Conservation (phyloP, 2,888 invertebrate species). For the Epistrophella euchroma region DNA sequence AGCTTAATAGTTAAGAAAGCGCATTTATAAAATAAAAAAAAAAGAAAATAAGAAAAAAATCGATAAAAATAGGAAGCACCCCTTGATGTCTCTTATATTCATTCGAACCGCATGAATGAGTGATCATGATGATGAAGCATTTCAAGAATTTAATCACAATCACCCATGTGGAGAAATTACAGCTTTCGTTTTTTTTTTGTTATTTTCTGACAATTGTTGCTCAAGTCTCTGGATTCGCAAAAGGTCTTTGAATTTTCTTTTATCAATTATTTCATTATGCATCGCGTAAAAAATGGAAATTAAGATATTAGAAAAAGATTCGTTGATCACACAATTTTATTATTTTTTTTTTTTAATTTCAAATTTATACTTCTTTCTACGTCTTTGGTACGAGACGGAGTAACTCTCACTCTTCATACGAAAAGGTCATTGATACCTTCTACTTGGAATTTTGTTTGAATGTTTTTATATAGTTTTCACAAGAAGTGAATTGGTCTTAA, state of each 20-base stretch:
- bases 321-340: constrained; percentile 55
- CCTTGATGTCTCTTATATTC: neutral
- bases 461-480: constrained; percentile 32
- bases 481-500: neutral
- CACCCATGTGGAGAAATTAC: constrained; percentile 64
- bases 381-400: constrained; percentile 25
- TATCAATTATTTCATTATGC: constrained; percentile 48
- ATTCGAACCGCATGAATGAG: constrained; percentile 20
- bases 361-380: neutral
- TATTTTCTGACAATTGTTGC: constrained; percentile 32
- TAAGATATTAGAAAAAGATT: constrained; percentile 38
- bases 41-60: constrained; percentile 24
- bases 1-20: constrained; percentile 32
- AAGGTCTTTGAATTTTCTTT: constrained; percentile 36
- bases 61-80: constrained; percentile 19
- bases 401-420: constrained; percentile 67
- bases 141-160: constrained; percentile 68
- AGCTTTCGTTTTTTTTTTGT: constrained; percentile 71
- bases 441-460: constrained; percentile 8
- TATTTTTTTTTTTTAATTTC: constrained; percentile 36
- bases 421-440: constrained; percentile 61
- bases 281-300: constrained; percentile 49
- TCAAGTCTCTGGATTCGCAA: constrained; percentile 14
- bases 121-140: constrained; percentile 40
- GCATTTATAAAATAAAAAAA: constrained; percentile 22